Evolutionary conservation across 2,113 vertebrate species (phyloP), one percentile per base, ranked within the genome.

Genomic region (Merops nubicus): DNA sequence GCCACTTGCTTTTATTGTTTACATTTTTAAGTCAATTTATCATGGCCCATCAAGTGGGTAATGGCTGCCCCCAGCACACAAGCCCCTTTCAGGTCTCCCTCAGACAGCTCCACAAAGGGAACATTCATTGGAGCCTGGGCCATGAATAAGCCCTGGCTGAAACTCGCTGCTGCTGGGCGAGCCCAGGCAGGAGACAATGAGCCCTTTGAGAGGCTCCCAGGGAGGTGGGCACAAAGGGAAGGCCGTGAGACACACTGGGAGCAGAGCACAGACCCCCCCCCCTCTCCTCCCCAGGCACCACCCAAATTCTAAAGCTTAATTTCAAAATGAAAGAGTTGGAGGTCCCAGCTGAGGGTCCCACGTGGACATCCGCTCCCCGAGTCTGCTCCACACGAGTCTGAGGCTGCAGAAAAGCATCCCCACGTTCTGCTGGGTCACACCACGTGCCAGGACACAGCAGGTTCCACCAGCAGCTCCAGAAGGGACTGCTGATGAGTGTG

Each of bases 1-100:
- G 60, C 78, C 93, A 29, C 79, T 92, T 56, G 95, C 79, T 88
- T 62, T 22, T 11, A 88, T 92, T 96, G 95, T 95, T 96, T 80
- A 85, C 48, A 5, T 77, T 91, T 85, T 91, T 56, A 85, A 94
- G 85, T 74, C 78, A 40, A 94, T 95, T 94, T 93, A 60, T 91
- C 63, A 60, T 29, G 85, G 85, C 81, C 94, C 89, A 69, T 57
- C 62, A 15, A 85, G 83, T 29, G 73, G 88, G 91, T 5, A 65
- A 90, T 10, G 83, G 83, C 81, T 54, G 92, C 72, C 56, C 63
- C 0, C 54, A 29, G 12, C 85, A 91, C 92, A 96, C 91, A 96
- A 90, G 65, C 76, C 76, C 91, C 85, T 96, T 96, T 96, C 92
- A 94, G 7, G 2, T 48, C 92, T 79, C 85, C 81, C 86, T 83